A percentile compares a stretch with the other conserved stretches of the same genome.
phyloP scores from a whole-genome alignment of 2,113 vertebrate genomes.

The Ancistrus triradiatus region DNA sequence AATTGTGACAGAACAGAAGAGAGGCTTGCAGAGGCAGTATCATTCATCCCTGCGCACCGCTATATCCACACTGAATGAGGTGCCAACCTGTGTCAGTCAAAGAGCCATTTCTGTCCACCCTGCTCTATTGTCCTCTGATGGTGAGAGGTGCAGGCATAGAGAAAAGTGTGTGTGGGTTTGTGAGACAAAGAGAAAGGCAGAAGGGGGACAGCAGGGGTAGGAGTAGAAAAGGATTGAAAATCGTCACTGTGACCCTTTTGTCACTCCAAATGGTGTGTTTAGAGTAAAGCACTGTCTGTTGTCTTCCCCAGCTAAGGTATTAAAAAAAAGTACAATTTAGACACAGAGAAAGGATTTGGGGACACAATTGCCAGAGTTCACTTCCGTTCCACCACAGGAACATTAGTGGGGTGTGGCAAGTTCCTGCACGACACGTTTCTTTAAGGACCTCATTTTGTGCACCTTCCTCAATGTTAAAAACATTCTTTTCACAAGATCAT shows the following conservation, averaged over 20 bases:
- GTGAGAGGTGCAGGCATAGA: conserved; percentile 18
- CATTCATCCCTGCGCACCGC: conserved; percentile 45
- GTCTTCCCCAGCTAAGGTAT: conserved; percentile 10
- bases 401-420: too few relatives aligned
- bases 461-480: too few relatives aligned
- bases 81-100: conserved; percentile 52
- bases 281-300: conserved; percentile 33
- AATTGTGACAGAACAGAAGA: conserved; percentile 38
- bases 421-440: too few relatives aligned
- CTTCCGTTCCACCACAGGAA: too few relatives aligned
- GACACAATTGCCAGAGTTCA: too few relatives aligned
- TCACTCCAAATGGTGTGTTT: conserved; percentile 34
- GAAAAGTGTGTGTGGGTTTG: conserved; percentile 11
- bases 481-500: too few relatives aligned
- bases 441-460: too few relatives aligned
- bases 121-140: conserved; percentile 45
- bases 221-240: conserved; percentile 30
- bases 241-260: conserved; percentile 43
- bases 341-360: background rate
- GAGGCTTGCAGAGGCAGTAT: conserved; percentile 35
- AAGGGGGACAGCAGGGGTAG: background rate
- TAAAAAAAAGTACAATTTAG: conserved; percentile 6
- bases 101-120: conserved; percentile 52
- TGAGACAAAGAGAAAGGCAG: conserved; percentile 2
- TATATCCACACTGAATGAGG: conserved; percentile 43